Evolutionary conservation across 2,888 invertebrate genomes (phyloP).

Genomic region (Mythimna lalbum): DNA sequence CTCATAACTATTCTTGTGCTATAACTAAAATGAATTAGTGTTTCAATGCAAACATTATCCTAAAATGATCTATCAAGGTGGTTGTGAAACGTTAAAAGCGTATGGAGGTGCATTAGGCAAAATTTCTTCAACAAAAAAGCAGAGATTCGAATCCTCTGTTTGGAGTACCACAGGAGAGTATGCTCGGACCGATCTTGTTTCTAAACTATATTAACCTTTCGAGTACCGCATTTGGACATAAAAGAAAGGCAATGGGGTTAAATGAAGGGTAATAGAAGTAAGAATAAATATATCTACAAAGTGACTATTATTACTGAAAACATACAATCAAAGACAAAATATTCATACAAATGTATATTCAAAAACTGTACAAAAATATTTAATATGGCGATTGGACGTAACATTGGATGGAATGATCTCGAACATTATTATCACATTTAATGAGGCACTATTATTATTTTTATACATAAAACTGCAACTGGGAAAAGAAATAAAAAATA

Average conservation of each 20-base stretch:
- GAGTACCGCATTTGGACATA: no score
- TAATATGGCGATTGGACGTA: slow-evolving; percentile 82
- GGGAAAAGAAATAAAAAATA: slow-evolving; percentile 8
- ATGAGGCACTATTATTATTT: slow-evolving; percentile 56
- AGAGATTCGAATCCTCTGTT: not conserved
- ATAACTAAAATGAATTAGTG: not conserved
- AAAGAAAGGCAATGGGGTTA: no score
- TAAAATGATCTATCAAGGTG: not conserved
- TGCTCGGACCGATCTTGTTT: slow-evolving; percentile 1
- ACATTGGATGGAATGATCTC: slow-evolving; percentile 79
- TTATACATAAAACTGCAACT: not conserved
- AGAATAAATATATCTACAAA: not conserved
- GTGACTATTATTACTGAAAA: not conserved
- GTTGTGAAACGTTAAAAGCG: no score
- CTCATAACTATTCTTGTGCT: not conserved
- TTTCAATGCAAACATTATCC: not conserved
- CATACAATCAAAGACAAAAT: slow-evolving; percentile 13
- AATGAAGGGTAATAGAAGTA: not conserved
- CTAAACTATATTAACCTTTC: not conserved
- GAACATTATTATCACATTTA: slow-evolving; percentile 69
- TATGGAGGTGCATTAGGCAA: no score
- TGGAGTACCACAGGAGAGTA: not conserved
- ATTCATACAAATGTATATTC: slow-evolving; percentile 70
- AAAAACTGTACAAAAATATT: slow-evolving; percentile 76
- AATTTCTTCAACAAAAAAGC: not conserved